Conservation (phyloP, 2,888 invertebrate genomes). For the Syrista parreyssii region DNA sequence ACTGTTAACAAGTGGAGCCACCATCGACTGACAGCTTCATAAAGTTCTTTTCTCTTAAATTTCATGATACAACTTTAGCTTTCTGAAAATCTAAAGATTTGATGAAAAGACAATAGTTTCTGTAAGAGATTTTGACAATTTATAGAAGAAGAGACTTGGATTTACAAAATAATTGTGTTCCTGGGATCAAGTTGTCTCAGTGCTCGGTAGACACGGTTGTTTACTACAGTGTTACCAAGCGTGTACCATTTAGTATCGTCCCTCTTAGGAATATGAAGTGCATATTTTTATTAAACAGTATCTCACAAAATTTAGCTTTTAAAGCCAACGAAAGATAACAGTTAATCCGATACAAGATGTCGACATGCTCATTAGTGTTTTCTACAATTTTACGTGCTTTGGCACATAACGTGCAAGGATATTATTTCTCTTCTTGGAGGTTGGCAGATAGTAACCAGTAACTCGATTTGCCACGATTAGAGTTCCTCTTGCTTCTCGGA, state of each 20-base stretch:
- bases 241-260: not conserved
- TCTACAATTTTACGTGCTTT: not conserved
- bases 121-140: not conserved
- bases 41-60: not conserved
- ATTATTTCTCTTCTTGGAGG: slow-evolving; percentile 1
- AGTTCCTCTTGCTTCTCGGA: not conserved
- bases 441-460: slow-evolving; percentile 1
- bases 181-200: not conserved
- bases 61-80: not conserved
- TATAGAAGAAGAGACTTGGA: not conserved
- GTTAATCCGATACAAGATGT: not conserved
- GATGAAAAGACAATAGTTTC: not conserved
- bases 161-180: too few species aligned
- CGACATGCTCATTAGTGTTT: not conserved
- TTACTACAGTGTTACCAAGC: not conserved
- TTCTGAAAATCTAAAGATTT: not conserved
- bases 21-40: not conserved
- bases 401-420: not conserved
- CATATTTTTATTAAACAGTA: not conserved
- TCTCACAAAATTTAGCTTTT: not conserved
- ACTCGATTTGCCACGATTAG: not conserved
- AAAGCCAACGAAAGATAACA: not conserved
- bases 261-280: not conserved
- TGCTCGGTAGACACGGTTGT: not conserved
- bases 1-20: not conserved